Conservation (phyloP, 2,888 invertebrate species). For the Homarus gammarus region DNA sequence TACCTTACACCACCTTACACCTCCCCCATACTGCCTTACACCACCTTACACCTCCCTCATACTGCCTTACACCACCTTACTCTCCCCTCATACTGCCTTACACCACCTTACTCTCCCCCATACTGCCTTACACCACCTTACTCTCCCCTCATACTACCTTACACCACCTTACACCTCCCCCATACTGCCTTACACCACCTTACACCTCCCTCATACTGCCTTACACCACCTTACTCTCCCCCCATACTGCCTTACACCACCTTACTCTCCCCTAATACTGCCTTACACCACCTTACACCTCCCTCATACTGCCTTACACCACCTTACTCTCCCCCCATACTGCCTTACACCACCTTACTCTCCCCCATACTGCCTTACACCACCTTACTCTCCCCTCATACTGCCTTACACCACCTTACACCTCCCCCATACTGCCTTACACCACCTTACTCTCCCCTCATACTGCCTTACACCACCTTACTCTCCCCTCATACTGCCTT, state of each 20-base stretch:
- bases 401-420: neutral
- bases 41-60: neutral
- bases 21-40: neutral
- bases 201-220: no score
- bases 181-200: neutral
- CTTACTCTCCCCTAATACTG: neutral
- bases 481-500: no score
- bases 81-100: neutral
- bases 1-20: no score
- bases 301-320: neutral
- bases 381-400: neutral
- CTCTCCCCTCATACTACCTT: neutral
- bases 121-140: neutral
- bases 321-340: neutral
- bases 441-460: neutral
- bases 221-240: no score
- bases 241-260: neutral
- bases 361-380: neutral
- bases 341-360: neutral
- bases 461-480: no score
- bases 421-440: neutral
- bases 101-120: neutral
- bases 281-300: neutral
- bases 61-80: neutral
- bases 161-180: neutral